Evolutionary conservation across 2,113 vertebrate genomes (phyloP).

Genomic region (Agapornis roseicollis): DNA sequence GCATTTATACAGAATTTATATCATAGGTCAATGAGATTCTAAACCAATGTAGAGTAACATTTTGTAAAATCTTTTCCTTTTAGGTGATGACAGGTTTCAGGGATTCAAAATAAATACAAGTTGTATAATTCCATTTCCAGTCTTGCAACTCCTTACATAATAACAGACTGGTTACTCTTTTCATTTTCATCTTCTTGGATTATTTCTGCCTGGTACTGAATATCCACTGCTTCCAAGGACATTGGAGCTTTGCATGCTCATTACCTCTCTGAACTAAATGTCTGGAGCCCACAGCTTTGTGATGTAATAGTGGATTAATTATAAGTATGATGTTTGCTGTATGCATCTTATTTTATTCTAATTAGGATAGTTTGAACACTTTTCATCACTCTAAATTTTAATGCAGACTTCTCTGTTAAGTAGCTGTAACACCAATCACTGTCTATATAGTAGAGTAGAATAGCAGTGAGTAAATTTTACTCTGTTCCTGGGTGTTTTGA

Average conservation of each 20-base stretch:
- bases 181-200: background rate
- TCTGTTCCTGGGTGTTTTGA: background rate
- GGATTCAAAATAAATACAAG: background rate
- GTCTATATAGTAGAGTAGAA: background rate
- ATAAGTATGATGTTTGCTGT: background rate
- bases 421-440: background rate
- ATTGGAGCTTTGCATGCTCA: background rate
- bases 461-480: background rate
- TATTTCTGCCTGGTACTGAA: background rate
- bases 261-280: background rate
- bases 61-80: background rate
- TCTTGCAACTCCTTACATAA: background rate
- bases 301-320: background rate
- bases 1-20: background rate
- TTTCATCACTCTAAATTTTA: background rate
- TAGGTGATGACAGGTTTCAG: background rate
- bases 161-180: background rate
- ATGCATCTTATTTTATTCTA: background rate
- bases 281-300: background rate
- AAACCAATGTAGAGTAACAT: background rate
- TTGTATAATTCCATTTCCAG: background rate
- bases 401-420: background rate
- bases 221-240: background rate
- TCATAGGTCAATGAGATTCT: background rate
- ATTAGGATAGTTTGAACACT: background rate